These are phyloP conservation scores for Etia nguti DNA, from an alignment of 2,113 vertebrate species.

Conservation along the genomic window DNA sequence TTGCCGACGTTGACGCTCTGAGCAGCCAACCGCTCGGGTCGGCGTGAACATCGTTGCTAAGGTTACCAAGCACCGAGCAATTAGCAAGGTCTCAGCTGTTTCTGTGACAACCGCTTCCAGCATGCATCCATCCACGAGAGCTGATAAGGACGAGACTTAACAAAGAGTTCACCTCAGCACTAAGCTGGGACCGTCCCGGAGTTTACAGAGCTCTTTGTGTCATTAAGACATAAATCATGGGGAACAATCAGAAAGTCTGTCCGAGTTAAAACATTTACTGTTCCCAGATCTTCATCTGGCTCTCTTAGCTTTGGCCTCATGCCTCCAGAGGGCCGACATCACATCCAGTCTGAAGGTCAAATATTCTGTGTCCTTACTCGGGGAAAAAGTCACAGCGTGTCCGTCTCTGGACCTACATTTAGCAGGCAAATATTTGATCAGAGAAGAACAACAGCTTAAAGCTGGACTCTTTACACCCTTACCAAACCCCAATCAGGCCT, in stretches of 20 bases:
- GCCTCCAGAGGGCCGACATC: not conserved
- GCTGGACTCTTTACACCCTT: not conserved
- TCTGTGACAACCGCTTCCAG: not conserved
- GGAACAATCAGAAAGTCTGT: not conserved
- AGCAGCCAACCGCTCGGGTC: not conserved
- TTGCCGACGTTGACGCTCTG: not conserved
- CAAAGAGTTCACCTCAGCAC: not conserved
- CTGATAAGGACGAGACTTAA: not conserved
- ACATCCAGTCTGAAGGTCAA: not conserved
- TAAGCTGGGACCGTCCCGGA: not conserved
- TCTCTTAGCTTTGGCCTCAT: not conserved
- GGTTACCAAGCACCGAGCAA: slow-evolving; percentile 9
- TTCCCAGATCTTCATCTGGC: not conserved
- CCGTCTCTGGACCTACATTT: not conserved
- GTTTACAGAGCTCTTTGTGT: not conserved
- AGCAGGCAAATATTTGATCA: not conserved
- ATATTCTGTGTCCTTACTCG: not conserved
- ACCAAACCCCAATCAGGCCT: not conserved
- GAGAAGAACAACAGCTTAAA: not conserved
- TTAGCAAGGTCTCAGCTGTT: not conserved
- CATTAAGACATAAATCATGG: not conserved
- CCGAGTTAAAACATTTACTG: not conserved
- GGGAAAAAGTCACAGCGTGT: not conserved
- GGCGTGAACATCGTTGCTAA: not conserved
- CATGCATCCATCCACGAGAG: not conserved